Evolutionary conservation across 2,888 invertebrate species (phyloP).

Genomic region (Pollenia griseotomentosa): DNA sequence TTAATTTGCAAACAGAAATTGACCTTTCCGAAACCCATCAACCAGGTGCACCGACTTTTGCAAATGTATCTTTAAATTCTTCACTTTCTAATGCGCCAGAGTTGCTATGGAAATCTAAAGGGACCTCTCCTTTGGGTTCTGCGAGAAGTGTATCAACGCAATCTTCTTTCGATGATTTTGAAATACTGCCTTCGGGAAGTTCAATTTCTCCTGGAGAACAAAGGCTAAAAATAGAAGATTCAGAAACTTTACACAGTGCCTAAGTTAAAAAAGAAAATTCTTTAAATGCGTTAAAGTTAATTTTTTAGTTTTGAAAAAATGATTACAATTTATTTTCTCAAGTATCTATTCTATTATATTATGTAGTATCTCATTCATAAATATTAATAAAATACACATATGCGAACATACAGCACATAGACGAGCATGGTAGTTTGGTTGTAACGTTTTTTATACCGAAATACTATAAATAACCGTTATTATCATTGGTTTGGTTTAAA

Average conservation of each 20-base stretch:
- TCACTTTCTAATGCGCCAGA: neutral
- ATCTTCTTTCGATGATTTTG: constrained; percentile 27
- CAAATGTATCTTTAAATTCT: neutral
- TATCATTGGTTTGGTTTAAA: constrained; percentile 61
- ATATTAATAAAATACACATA: constrained; percentile 44
- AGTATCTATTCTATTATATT: neutral
- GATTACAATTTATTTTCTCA: constrained; percentile 22
- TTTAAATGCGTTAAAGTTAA: too few species aligned
- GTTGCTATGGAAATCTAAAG: neutral
- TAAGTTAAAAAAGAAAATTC: neutral
- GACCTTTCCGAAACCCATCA: neutral
- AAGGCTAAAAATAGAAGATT: constrained; percentile 5
- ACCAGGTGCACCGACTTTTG: neutral
- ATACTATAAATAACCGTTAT: constrained; percentile 67
- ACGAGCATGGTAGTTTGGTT: constrained; percentile 1
- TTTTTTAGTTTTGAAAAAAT: constrained; percentile 1
- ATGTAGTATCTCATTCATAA: constrained; percentile 18
- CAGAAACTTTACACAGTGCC: neutral
- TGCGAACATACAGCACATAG: neutral
- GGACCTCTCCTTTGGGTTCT: constrained; percentile 43
- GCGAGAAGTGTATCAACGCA: constrained; percentile 22
- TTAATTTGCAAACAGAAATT: neutral
- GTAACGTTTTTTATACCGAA: constrained; percentile 46
- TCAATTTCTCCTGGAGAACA: neutral
- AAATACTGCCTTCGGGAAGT: neutral